Conservation (phyloP, 1,140 invertebrate genomes). For the Ips typographus region DNA sequence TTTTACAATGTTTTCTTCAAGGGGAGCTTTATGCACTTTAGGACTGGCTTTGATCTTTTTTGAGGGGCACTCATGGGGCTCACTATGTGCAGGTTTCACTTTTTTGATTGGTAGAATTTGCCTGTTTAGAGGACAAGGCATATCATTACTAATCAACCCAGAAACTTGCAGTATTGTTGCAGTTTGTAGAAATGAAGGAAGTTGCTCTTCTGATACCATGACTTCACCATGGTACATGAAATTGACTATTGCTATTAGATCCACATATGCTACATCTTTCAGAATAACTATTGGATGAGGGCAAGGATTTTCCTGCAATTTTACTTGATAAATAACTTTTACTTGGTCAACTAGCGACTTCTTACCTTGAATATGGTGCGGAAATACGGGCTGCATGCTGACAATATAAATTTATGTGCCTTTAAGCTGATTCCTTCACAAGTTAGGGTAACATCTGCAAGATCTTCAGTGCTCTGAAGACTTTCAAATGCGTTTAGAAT, state of each 20-base stretch:
- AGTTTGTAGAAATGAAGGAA: conserved; percentile 70
- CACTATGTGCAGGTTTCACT: conserved; percentile 24
- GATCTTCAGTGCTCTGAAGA: conserved; percentile 58
- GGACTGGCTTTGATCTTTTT: conserved; percentile 40
- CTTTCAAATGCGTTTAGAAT: conserved; percentile 58
- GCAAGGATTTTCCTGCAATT: conserved; percentile 72
- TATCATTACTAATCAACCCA: conserved; percentile 57
- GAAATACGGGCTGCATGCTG: conserved; percentile 58
- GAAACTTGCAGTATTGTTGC: conserved; percentile 73
- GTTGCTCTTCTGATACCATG: conserved; percentile 69
- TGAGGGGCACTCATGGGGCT: conserved; percentile 33
- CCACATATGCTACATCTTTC: conserved; percentile 68
- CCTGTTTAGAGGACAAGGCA: conserved; percentile 28
- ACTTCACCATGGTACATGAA: conserved; percentile 82
- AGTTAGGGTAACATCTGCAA: conserved; percentile 64
- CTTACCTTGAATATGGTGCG: conserved; percentile 53
- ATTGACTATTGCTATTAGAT: conserved; percentile 68
- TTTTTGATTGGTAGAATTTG: conserved; percentile 36
- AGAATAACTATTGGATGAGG: conserved; percentile 80
- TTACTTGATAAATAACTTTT: conserved; percentile 2
- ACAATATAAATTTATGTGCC: conserved; percentile 57
- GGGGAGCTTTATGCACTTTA: conserved; percentile 21
- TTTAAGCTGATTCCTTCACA: conserved; percentile 58
- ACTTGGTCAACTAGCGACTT: background rate
- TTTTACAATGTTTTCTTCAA: conserved; percentile 16